Base-by-base conservation (phyloP, 2,113 vertebrate genomes). In the Glareola pratincola region DNA sequence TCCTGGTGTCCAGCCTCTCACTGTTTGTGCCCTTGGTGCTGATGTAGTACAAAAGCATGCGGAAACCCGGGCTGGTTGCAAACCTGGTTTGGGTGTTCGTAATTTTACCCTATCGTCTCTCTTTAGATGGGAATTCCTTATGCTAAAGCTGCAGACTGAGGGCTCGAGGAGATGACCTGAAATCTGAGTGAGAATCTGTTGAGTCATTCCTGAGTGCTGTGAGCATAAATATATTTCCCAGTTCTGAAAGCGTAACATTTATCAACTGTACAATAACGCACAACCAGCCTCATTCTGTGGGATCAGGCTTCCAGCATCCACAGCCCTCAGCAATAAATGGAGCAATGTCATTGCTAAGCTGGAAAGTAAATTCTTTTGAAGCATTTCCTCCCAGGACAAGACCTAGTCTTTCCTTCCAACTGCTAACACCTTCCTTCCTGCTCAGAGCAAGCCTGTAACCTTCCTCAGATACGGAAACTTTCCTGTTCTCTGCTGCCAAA, bases 281-380 rank as follows among this genome's bases (percentile, higher is more conserved):
- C 62, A 95, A 45, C 37, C 53, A 95, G 69, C 30, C 62, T 79
- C 53, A 32, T 68, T 95, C 62, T 90, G 53, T 23, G 23, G 71
- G 26, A 76, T 59, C 41, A 69, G 66, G 54, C 84, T 88, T 94
- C 89, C 81, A 92, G 7, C n/a, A 74, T 67, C 37, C 59, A 82
- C 50, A 79, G 89, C 16, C 64, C 41, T 53, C 54, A 79, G 62
- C 66, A 85, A 67, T 86, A 82, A 80, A 74, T 29, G 63, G 23
- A 92, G 27, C 77, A 83, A 91, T 67, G 71, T 95, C 69, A 79
- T 57, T 69, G 63, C 29, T 88, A 47, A 76, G 67, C 45, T 87
- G 60, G 68, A 94, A 94, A 78, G 63, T 60, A 75, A 89, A 75
- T 85, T 57, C 80, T 87, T 95, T 87, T 68, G 94, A 92, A 96